A percentile compares a stretch with the other conserved stretches of the same genome.
Conservation (phyloP, 1,140 invertebrate species). For the Drosophila quadrilineata region DNA sequence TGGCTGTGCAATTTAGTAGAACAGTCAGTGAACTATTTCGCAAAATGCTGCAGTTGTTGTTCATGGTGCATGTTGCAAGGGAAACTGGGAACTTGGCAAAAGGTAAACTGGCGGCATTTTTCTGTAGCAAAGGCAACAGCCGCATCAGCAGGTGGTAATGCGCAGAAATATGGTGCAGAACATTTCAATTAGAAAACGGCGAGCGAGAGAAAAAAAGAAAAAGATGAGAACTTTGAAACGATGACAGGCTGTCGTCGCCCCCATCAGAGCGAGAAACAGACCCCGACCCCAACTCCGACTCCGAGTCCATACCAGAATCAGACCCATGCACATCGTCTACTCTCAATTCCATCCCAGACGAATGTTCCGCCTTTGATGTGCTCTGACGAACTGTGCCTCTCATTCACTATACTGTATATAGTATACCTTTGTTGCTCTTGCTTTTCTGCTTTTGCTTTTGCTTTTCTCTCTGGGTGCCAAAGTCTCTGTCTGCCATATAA, state of each 20-base stretch:
- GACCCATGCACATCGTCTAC: neutral
- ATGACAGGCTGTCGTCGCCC: constrained; percentile 67
- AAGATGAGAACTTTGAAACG: constrained; percentile 52
- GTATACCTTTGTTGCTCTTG: too few species aligned
- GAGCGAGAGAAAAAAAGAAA: constrained; percentile 39
- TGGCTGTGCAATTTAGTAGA: constrained; percentile 55
- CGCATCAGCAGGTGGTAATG: constrained; percentile 78
- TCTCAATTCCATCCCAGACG: constrained; percentile 17
- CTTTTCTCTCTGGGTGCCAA: constrained; percentile 13
- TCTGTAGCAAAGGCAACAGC: constrained; percentile 42
- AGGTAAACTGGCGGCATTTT: constrained; percentile 21
- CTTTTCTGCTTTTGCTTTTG: too few species aligned
- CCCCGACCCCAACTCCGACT: neutral
- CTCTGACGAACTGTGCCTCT: constrained; percentile 67
- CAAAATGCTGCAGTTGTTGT: constrained; percentile 12
- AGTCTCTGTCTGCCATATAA: neutral
- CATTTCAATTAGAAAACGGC: constrained; percentile 72
- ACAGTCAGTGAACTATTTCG: constrained; percentile 63
- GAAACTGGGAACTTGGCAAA: constrained; percentile 4
- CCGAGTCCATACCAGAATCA: constrained; percentile 2
- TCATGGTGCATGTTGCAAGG: constrained; percentile 23
- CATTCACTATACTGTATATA: too few species aligned
- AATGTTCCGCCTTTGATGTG: constrained; percentile 70
- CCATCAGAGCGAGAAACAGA: constrained; percentile 42
- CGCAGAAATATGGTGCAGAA: constrained; percentile 74